These are phyloP conservation scores for Drosophila santomea DNA, from an alignment of 1,140 invertebrate genomes.

Conservation along the genomic window DNA sequence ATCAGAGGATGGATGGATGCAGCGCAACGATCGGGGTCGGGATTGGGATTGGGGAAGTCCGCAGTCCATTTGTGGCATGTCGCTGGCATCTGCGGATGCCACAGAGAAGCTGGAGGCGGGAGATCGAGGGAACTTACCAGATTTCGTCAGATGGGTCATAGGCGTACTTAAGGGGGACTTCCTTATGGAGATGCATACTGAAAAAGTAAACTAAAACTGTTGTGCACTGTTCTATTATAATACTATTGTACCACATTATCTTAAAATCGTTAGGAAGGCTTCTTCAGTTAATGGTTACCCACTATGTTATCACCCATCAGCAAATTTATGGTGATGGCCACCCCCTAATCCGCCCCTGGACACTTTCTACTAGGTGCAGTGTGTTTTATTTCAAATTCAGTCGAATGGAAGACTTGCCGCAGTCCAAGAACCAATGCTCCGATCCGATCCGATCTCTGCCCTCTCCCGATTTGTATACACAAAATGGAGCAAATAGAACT, in stretches of 20 bases:
- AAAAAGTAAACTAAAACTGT: too few species aligned
- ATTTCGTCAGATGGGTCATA: conserved; percentile 6
- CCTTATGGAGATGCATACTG: too few species aligned
- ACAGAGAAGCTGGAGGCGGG: neutral
- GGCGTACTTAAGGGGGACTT: neutral
- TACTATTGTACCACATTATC: neutral
- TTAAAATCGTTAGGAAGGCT: neutral
- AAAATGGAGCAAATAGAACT: conserved; percentile 47
- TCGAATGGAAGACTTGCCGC: conserved; percentile 36
- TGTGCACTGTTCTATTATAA: neutral
- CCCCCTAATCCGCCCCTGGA: neutral
- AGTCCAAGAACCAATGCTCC: conserved; percentile 16
- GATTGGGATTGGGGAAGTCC: conserved; percentile 9
- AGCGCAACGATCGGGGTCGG: conserved; percentile 20
- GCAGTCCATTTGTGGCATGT: conserved; percentile 79
- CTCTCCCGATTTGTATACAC: conserved; percentile 62
- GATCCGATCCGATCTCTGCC: conserved; percentile 5
- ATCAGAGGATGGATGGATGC: conserved; percentile 18
- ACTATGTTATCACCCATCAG: conserved; percentile 6
- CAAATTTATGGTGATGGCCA: neutral
- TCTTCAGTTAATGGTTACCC: neutral
- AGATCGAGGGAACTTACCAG: conserved; percentile 20
- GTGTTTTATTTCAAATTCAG: conserved; percentile 81
- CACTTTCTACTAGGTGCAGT: conserved; percentile 49
- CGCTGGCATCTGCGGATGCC: conserved; percentile 55